Conservation (phyloP, 1,140 invertebrate genomes). For the Hirudo medicinalis region DNA sequence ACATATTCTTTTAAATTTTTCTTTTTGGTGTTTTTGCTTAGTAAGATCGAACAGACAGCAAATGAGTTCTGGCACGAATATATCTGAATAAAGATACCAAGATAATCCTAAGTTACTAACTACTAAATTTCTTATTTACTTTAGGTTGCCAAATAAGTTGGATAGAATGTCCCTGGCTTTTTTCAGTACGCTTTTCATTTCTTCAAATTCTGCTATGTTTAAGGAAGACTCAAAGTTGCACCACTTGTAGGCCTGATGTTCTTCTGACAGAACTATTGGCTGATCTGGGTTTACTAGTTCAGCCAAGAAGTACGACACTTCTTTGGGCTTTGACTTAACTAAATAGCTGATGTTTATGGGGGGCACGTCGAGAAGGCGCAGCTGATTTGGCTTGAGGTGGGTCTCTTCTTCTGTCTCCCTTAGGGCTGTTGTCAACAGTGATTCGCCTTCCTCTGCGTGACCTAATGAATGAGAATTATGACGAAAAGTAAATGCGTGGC, state of each 20-base stretch:
- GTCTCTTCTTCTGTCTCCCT: conserved; percentile 7
- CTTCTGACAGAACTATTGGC: not conserved
- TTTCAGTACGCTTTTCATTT: conserved; percentile 2
- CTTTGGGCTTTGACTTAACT: not conserved
- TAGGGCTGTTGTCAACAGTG: not conserved
- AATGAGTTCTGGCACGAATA: too few species aligned
- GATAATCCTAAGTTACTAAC: too few species aligned
- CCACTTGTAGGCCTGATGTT: not conserved
- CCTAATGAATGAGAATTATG: not conserved
- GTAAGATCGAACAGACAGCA: too few species aligned
- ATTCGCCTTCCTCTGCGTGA: not conserved
- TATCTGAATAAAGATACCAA: too few species aligned
- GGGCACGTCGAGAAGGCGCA: not conserved
- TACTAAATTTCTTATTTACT: too few species aligned
- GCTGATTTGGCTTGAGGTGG: not conserved
- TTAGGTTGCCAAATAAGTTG: too few species aligned
- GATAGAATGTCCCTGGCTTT: conserved; percentile 1
- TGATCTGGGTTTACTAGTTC: not conserved
- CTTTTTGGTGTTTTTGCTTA: too few species aligned
- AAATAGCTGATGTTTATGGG: not conserved
- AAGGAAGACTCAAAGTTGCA: not conserved
- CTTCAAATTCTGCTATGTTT: not conserved
- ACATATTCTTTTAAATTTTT: too few species aligned
- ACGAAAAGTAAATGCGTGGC: too few species aligned
- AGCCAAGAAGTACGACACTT: conserved; percentile 1